Evolutionary conservation across 2,113 vertebrate species (phyloP), one percentile per base, ranked within the genome.

Genomic region (Syngnathus scovelli): DNA sequence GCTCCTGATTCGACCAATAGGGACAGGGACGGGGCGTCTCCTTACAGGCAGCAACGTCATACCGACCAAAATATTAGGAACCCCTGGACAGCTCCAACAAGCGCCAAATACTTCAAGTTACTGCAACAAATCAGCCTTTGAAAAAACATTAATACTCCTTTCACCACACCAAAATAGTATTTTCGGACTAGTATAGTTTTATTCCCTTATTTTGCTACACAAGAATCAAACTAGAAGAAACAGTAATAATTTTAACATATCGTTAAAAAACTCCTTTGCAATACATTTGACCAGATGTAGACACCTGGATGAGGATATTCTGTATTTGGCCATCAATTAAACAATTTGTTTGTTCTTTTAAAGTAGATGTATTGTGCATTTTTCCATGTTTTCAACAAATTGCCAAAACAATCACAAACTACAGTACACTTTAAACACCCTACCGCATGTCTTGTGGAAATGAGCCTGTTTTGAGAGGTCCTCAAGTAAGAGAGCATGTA

Each of bases 1-100:
- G 58, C 65, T 60, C 1, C 21, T 15, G 62, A 55, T 77, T 79
- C 79, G 79, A 70, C 85, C 84, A 88, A 85, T 88, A 21, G n/a
- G 6, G 21, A 62, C 16, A 43, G 39, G n/a, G 67, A 56, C 54
- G 61, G 43, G 69, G 55, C 33, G 66, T 46, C 69, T 3, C 59
- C 18, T 59, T 49, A 54, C 66, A 61, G 69, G 64, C 69, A 65
- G n/a, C 0, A 54, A 7, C 6, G 8, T 39, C 37, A 15, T 7
- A 15, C 12, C 21, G 21, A 21, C n/a, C 41, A 16, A 23, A 46
- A 27, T 12, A 62, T 62, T 44, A 23, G n/a, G 21, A 16, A 46
- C 12, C 8, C 21, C 10, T 15, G 38, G 36, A 21, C 5, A 23
- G 38, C 10, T 10, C 27, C 1, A n/a, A 41, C 7, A 4, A 61